Conservation (phyloP, 2,888 invertebrate genomes). For the Tetragonisca angustula region DNA sequence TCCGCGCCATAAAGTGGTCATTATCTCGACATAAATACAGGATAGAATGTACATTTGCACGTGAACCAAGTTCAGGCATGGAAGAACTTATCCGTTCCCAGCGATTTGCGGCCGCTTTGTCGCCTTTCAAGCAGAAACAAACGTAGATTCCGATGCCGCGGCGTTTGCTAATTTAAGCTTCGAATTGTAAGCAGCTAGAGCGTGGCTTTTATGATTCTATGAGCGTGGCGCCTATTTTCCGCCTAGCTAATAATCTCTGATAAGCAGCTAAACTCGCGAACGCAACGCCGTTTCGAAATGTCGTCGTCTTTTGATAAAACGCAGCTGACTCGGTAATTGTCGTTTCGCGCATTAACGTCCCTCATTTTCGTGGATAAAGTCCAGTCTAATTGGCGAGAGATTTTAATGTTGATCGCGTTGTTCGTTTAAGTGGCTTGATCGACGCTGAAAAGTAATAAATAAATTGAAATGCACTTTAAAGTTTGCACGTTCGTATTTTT, state of each 20-base stretch:
- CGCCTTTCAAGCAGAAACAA: conserved; percentile 10
- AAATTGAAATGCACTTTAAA: not conserved
- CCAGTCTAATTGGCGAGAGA: not conserved
- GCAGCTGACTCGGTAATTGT: not conserved
- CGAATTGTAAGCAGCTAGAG: conserved; percentile 28
- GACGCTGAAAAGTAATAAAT: not conserved
- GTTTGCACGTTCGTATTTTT: not conserved
- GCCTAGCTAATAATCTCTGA: conserved; percentile 26
- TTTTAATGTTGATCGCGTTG: not conserved
- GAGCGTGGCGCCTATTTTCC: conserved; percentile 44
- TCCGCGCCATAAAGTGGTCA: not conserved
- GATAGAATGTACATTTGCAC: conserved; percentile 11
- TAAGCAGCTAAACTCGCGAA: conserved; percentile 16
- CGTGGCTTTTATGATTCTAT: conserved; percentile 45
- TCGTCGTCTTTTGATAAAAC: conserved; percentile 18
- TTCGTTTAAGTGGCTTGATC: not conserved
- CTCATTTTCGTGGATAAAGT: not conserved
- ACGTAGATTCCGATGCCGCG: conserved; percentile 22
- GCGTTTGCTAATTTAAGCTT: conserved; percentile 47
- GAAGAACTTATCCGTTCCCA: conserved; percentile 10
- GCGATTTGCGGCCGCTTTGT: conserved; percentile 22
- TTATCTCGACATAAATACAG: conserved; percentile 18
- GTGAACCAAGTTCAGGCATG: conserved; percentile 8
- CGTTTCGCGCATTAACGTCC: not conserved
- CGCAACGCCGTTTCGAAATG: conserved; percentile 9